A percentile compares a stretch with the other conserved stretches of the same genome.
These are phyloP conservation scores for Corydoras sp. DNA, from an alignment of 2,113 vertebrate genomes.

Conservation along the genomic window DNA sequence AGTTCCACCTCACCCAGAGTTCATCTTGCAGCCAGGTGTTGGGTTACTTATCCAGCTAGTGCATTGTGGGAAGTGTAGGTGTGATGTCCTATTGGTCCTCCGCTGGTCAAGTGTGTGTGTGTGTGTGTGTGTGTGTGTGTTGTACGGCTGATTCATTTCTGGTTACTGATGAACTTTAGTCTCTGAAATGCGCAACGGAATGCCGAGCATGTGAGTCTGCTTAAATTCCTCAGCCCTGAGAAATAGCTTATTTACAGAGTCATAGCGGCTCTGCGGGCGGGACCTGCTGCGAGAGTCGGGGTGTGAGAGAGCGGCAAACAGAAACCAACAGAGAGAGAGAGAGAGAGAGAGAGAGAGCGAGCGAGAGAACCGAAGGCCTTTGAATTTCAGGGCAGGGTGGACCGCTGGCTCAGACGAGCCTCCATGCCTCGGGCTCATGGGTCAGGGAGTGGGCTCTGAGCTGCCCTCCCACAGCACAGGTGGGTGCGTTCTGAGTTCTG, in stretches of 20 bases:
- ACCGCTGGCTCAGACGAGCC: neutral
- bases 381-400: neutral
- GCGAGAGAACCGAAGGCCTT: conserved; percentile 39
- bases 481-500: neutral
- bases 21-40: neutral
- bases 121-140: neutral
- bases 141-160: conserved; percentile 15
- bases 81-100: conserved; percentile 18
- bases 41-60: neutral
- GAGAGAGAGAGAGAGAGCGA: conserved; percentile 69
- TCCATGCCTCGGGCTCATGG: conserved; percentile 24
- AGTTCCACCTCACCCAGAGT: neutral
- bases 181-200: conserved; percentile 54
- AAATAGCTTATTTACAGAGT: neutral
- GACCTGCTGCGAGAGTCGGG: conserved; percentile 39
- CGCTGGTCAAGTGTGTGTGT: conserved; percentile 5
- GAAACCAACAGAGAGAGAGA: conserved; percentile 43
- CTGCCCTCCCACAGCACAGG: conserved; percentile 13
- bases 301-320: conserved; percentile 56
- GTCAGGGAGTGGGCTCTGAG: conserved; percentile 18
- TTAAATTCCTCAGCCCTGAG: neutral
- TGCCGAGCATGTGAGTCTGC: neutral
- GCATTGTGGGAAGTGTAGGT: neutral
- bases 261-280: neutral
- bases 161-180: conserved; percentile 59